Evolutionary conservation across 2,888 invertebrate species (phyloP).

Genomic region (Erynnis tages): DNA sequence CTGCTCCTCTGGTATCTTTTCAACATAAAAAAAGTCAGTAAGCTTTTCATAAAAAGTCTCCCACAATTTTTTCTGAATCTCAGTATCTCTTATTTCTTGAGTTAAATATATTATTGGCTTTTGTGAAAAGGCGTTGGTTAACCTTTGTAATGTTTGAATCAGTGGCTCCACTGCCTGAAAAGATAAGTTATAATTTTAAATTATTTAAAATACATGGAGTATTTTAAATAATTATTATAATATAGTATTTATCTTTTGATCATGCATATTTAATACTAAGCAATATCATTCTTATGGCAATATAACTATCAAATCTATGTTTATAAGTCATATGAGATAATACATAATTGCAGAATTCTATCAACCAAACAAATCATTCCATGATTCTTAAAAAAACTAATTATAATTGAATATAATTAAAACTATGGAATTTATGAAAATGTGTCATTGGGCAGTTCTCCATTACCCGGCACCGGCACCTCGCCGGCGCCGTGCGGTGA

Average conservation of each 20-base stretch:
- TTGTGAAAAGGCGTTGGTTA: constrained; percentile 60
- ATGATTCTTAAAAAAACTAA: no score
- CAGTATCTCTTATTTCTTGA: constrained; percentile 86
- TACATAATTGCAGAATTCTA: no score
- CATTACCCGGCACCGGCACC: no score
- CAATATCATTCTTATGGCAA: background rate
- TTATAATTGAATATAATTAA: no score
- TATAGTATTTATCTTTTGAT: no score
- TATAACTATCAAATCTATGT: no score
- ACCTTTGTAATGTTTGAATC: constrained; percentile 78
- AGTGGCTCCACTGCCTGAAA: constrained; percentile 83
- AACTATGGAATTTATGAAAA: no score
- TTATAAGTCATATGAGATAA: no score
- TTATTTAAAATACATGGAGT: background rate
- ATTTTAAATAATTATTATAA: background rate
- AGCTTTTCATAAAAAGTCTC: constrained; percentile 61
- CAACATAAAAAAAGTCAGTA: constrained; percentile 53
- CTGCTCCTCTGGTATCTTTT: constrained; percentile 78
- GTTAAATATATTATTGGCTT: constrained; percentile 83
- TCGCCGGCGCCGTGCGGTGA: no score
- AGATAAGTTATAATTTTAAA: background rate
- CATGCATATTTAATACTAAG: no score
- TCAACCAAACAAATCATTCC: no score
- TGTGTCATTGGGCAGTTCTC: no score
- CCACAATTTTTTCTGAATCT: constrained; percentile 70